Evolutionary conservation across 2,888 invertebrate species (phyloP), one percentile per base, ranked within the genome.

Genomic region (Pristionchus fissidentatus): DNA sequence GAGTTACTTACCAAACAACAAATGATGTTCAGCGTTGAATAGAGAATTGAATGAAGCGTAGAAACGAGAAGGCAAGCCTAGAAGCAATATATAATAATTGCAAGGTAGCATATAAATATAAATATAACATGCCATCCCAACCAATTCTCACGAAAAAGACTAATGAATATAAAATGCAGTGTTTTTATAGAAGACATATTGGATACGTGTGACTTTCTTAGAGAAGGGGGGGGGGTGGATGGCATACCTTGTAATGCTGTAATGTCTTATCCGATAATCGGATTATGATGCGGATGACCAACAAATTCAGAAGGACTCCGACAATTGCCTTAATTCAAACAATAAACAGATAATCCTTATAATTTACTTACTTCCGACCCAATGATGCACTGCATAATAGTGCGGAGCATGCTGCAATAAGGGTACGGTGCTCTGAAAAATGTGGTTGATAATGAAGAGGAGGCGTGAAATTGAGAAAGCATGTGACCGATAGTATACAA

Each of bases 361-460:
- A 26, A n/a, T 7, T n/a, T 0, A 3, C 38, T 66, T 7, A 70
- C 70, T 26, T 70, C 70, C 10, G 41, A 13, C 15, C 70, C 70
- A 26, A 70, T 70, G 10, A 70, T 15, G 8, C 10, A 0, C 26
- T 70, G 70, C 70, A 70, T 70, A 19, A 70, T 22, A n/a, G 70
- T 38, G 10, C 70, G 70, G 26, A 70, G 70, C 70, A 70, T 70
- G n/a, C n/a, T n/a, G n/a, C n/a, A n/a, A n/a, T n/a, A n/a, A n/a
- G n/a, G n/a, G n/a, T n/a, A n/a, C n/a, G n/a, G n/a, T n/a, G n/a
- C n/a, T n/a, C n/a, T n/a, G n/a, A n/a, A n/a, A n/a, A n/a, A n/a
- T n/a, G n/a, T n/a, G n/a, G n/a, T n/a, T n/a, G n/a, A n/a, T n/a
- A n/a, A n/a, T n/a, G n/a, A n/a, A n/a, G n/a, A n/a, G n/a, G n/a